Base-by-base conservation (phyloP, 2,888 invertebrate genomes). In the Parnassius smintheus region DNA sequence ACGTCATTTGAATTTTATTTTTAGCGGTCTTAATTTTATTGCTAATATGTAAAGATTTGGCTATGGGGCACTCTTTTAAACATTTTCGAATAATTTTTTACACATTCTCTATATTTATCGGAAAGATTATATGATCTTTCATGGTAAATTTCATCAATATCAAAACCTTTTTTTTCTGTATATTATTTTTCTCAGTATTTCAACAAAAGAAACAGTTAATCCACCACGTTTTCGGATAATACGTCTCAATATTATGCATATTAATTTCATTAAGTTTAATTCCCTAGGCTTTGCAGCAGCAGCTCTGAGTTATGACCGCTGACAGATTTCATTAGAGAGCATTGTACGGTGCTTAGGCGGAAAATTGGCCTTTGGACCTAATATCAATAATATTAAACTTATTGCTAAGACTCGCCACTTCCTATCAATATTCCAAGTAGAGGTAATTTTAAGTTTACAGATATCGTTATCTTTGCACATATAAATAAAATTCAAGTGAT, bases 381-480 rank as follows among this genome's bases (percentile, higher is more conserved):
- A 48, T 18, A 13, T 48, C n/a, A 9, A 51, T 51, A 51, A 51
- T 51, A 51, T 51, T 51, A 51, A 51, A 22, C 11, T 51, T 51
- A 48, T 13, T 9, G 13, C 11, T 0, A 12, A 46, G 7, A n/a
- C n/a, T 46, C 46, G 3, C 2, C 10, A 46, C 1, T n/a, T 46
- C 2, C 48, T 48, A 48, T 48, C 2, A 13, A 8, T 48, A 48
- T 48, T 13, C 8, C 2, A 48, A 12, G 13, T 48, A 2, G 2
- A 3, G 45, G 12, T 45, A 46, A 46, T 56, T 46, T 25, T 2
- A 25, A 25, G 3, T 2, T 25, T 25, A 4, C 2, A 25, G 25
- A 25, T 2, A 25, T 25, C 4, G 2, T 3, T 25, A 2, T 25
- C 4, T 25, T 4, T 25, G n/a, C n/a, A n/a, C n/a, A n/a, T n/a